Evolutionary conservation across 2,888 invertebrate species (phyloP).

Genomic region (Schizotus pectinicornis): DNA sequence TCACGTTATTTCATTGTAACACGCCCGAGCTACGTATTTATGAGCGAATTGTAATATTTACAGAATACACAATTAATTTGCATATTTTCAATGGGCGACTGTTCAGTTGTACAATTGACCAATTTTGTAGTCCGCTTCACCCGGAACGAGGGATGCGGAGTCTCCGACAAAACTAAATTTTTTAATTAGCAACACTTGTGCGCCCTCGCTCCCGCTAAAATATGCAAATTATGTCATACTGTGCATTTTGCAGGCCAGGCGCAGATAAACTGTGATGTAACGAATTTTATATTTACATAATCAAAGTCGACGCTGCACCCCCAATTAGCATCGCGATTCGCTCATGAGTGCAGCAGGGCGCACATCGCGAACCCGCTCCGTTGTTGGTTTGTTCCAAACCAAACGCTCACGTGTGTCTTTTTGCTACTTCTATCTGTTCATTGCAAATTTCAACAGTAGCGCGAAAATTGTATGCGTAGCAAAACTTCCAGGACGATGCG

Average conservation of each 20-base stretch:
- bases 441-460: no score
- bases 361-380: no score
- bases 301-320: no score
- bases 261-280: conserved; percentile 8
- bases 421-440: no score
- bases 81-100: conserved; percentile 29
- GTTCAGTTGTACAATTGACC: conserved; percentile 34
- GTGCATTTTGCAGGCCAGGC: conserved; percentile 31
- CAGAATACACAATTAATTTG: conserved; percentile 28
- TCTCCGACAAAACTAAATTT: conserved; percentile 14
- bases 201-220: conserved; percentile 32
- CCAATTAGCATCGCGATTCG: no score
- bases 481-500: no score
- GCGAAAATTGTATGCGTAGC: no score
- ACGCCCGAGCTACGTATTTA: background rate
- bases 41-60: conserved; percentile 11
- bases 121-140: conserved; percentile 19
- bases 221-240: conserved; percentile 39
- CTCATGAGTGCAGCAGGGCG: no score
- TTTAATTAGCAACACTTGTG: conserved; percentile 35
- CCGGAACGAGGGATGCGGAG: background rate
- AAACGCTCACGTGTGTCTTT: no score
- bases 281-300: no score
- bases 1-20: background rate
- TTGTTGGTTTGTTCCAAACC: no score